These are phyloP conservation scores for Sceliomorpha sp. DNA, from an alignment of 2,888 invertebrate genomes.

Conservation along the genomic window DNA sequence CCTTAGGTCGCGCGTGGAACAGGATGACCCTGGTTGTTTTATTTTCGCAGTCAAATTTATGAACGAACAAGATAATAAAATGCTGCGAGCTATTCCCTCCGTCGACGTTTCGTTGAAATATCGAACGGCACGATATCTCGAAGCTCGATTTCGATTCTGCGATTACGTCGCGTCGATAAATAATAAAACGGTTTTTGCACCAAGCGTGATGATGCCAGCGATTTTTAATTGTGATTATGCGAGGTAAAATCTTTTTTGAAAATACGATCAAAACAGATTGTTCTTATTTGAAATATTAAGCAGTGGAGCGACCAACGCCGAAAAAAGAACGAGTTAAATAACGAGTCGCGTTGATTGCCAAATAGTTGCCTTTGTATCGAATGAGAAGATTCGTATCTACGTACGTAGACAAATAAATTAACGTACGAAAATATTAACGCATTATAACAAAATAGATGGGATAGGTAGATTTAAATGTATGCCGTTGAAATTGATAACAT, in stretches of 20 bases:
- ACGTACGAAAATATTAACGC: constrained; percentile 6
- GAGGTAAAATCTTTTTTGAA: background rate
- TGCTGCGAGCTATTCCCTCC: constrained; percentile 63
- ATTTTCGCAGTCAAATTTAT: constrained; percentile 75
- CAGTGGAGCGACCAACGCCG: too few relatives aligned
- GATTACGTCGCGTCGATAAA: constrained; percentile 68
- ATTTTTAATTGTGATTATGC: constrained; percentile 42
- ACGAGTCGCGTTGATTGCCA: too few relatives aligned
- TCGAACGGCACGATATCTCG: constrained; percentile 60
- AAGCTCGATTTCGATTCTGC: constrained; percentile 59
- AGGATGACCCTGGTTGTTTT: constrained; percentile 65
- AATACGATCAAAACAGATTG: constrained; percentile 11
- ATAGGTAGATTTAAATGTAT: background rate
- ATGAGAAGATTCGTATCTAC: constrained; percentile 2
- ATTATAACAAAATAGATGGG: constrained; percentile 1
- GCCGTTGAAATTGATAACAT: constrained; percentile 18
- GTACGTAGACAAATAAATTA: constrained; percentile 7
- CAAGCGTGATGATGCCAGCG: constrained; percentile 23
- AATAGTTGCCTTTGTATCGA: too few relatives aligned
- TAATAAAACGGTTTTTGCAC: constrained; percentile 62
- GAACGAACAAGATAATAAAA: constrained; percentile 76
- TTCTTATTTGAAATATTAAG: constrained; percentile 12
- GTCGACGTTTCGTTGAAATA: constrained; percentile 61
- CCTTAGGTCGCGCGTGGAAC: constrained; percentile 40
- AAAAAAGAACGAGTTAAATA: background rate